Conservation (phyloP, 2,113 vertebrate genomes). For the Plestiodon gilberti region DNA sequence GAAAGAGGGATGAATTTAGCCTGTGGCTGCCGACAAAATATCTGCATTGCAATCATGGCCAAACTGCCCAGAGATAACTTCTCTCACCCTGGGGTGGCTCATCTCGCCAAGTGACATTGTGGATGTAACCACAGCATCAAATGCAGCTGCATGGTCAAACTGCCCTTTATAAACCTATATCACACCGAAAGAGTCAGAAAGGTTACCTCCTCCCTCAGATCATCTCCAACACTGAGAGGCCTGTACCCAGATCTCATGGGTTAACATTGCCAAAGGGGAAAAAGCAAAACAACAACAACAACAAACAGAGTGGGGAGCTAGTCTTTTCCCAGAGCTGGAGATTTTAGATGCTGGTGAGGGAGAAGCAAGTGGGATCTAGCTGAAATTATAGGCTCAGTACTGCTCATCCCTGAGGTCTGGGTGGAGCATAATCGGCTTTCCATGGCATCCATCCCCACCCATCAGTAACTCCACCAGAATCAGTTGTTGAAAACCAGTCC, state of each 20-base stretch:
- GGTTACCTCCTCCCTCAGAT: not conserved
- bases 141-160: no score
- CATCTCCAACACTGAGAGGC: no score
- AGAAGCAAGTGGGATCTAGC: not conserved
- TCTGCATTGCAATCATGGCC: not conserved
- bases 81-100: not conserved
- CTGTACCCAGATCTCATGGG: not conserved
- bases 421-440: not conserved
- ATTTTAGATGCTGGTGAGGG: not conserved
- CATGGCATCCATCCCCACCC: no score
- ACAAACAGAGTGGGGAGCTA: not conserved
- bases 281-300: no score
- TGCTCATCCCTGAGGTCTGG: slow-evolving; percentile 19
- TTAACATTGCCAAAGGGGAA: not conserved
- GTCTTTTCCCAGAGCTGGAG: not conserved
- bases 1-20: not conserved
- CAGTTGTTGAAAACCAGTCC: not conserved
- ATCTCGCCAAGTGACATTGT: not conserved
- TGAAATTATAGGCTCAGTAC: slow-evolving; percentile 20
- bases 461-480: not conserved
- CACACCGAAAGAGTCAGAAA: not conserved
- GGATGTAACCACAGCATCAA: not conserved
- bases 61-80: not conserved
- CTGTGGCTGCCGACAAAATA: not conserved
- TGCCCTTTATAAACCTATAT: not conserved